A percentile compares a stretch with the other conserved stretches of the same genome.
phyloP scores from a whole-genome alignment of 2,113 vertebrate genomes.

The Glaucidium brasilianum region DNA sequence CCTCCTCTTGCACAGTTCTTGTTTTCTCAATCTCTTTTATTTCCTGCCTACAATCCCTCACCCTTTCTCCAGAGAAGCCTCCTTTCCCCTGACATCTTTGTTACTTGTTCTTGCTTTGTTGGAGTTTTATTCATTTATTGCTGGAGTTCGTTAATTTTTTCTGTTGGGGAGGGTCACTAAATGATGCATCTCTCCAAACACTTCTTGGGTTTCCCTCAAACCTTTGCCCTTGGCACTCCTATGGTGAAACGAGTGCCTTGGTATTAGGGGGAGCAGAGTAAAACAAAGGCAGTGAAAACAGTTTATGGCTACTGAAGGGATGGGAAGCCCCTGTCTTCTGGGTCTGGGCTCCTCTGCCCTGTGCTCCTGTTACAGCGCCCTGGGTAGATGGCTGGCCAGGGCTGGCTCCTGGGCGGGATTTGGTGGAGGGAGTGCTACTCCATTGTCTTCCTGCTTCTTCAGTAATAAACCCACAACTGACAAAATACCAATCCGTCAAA shows the following conservation, averaged over 20 bases:
- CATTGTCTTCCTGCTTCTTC: not conserved
- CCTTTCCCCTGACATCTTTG: not conserved
- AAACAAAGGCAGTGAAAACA: not conserved
- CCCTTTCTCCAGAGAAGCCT: not conserved
- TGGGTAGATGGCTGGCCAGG: fast-evolving
- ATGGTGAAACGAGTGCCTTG: not conserved
- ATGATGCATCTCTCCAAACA: not conserved
- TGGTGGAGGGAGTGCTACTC: not conserved
- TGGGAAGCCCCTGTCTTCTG: fast-evolving
- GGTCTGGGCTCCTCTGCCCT: not conserved
- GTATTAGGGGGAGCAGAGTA: not conserved
- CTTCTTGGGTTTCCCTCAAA: not conserved
- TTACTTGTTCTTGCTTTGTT: not conserved
- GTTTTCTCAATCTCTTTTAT: not conserved
- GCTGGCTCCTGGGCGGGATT: not conserved
- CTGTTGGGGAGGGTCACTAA: not conserved
- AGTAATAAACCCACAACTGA: not conserved
- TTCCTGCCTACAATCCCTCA: not conserved
- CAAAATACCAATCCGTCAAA: not conserved
- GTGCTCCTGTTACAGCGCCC: not conserved
- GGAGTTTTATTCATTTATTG: not conserved
- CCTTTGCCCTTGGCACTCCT: not conserved
- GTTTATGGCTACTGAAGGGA: not conserved
- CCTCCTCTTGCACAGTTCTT: not conserved
- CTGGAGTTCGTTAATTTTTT: not conserved